Conservation (phyloP, 2,113 vertebrate genomes). For the Sander lucioperca region DNA sequence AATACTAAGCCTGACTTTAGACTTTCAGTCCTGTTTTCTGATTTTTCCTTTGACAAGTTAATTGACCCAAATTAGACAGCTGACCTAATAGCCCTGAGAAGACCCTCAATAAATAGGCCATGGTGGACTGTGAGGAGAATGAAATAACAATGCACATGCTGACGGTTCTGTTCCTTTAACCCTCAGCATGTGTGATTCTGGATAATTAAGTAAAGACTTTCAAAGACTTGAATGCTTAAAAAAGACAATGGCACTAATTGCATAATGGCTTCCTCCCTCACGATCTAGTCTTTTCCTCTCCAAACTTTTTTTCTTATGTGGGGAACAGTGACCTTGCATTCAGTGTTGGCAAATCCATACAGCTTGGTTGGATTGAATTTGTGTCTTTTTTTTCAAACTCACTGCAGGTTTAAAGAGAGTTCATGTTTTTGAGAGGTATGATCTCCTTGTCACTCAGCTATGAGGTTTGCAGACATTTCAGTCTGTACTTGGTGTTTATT, state of each 20-base stretch:
- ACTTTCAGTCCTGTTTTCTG: no score
- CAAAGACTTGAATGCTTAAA: background rate
- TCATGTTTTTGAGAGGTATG: slow-evolving; percentile 25
- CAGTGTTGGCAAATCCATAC: background rate
- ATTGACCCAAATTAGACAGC: background rate
- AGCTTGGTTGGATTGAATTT: background rate
- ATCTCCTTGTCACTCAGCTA: slow-evolving; percentile 31
- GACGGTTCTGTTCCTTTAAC: background rate
- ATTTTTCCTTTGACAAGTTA: background rate
- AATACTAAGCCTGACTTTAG: no score
- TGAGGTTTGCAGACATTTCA: slow-evolving; percentile 11
- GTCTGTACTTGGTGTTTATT: slow-evolving; percentile 16
- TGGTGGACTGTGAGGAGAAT: background rate
- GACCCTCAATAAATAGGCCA: background rate
- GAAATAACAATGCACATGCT: background rate
- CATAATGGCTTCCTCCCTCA: background rate
- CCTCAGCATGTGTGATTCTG: background rate
- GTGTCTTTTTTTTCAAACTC: background rate
- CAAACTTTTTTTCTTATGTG: background rate
- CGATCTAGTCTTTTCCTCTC: background rate
- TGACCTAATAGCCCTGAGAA: background rate
- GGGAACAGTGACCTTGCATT: background rate
- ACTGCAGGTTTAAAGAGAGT: background rate
- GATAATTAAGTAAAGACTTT: background rate
- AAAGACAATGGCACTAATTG: background rate